These are phyloP conservation scores for Lophius piscatorius DNA, from an alignment of 2,113 vertebrate species.

Conservation along the genomic window DNA sequence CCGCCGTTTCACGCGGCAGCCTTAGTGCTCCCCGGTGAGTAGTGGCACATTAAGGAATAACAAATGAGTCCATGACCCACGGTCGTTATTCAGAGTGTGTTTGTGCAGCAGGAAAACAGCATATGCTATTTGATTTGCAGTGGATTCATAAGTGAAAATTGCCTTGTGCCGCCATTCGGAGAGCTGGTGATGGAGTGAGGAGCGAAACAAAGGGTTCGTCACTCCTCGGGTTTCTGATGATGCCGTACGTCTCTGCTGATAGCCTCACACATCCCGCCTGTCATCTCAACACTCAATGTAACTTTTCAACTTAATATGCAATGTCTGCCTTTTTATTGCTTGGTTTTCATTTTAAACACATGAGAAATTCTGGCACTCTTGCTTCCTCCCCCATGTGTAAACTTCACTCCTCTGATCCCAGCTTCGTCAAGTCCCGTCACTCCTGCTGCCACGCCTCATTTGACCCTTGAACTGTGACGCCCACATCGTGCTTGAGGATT, in stretches of 20 bases:
- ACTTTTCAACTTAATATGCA: slow-evolving; percentile 39
- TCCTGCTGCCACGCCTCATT: slow-evolving; percentile 59
- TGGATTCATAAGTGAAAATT: slow-evolving; percentile 76
- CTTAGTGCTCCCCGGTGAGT: slow-evolving; percentile 63
- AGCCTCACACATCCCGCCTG: slow-evolving; percentile 58
- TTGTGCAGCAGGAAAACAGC: slow-evolving; percentile 60
- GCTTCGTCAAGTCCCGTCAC: slow-evolving; percentile 64
- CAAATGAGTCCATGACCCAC: slow-evolving; percentile 73
- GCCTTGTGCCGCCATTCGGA: slow-evolving; percentile 72
- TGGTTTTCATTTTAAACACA: not conserved
- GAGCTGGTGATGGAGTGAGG: slow-evolving; percentile 67
- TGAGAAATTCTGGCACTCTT: not conserved
- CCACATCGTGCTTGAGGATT: slow-evolving; percentile 46
- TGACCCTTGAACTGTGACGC: slow-evolving; percentile 44
- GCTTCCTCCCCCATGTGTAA: slow-evolving; percentile 2
- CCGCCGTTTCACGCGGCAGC: slow-evolving; percentile 60
- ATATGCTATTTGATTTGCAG: slow-evolving; percentile 71
- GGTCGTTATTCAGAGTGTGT: slow-evolving; percentile 71
- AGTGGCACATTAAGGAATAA: slow-evolving; percentile 78
- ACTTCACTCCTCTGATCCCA: slow-evolving; percentile 28
- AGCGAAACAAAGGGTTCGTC: slow-evolving; percentile 61
- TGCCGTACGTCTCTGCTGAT: slow-evolving; percentile 29
- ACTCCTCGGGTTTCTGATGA: slow-evolving; percentile 51
- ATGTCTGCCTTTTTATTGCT: not conserved
- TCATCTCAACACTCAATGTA: slow-evolving; percentile 50